A percentile compares a stretch with the other conserved stretches of the same genome.
These are phyloP conservation scores for Eupithecia insigniata DNA, from an alignment of 2,888 invertebrate genomes.

Conservation along the genomic window DNA sequence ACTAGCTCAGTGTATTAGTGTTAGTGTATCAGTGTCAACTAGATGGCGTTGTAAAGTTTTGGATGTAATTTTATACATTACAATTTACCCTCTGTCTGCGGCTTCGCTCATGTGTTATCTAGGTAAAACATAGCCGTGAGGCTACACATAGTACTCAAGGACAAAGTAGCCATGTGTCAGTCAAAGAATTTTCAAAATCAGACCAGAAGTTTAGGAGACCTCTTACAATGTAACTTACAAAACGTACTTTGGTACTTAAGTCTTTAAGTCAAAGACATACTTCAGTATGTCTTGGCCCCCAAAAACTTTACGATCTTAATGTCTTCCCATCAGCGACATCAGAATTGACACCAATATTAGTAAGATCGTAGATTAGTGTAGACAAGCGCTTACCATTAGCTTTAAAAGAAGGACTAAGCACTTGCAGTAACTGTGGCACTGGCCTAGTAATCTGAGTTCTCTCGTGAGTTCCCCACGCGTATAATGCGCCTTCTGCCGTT, in stretches of 20 bases:
- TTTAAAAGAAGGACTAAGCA: conserved; percentile 70
- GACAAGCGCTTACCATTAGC: conserved; percentile 62
- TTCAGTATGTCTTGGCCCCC: no score
- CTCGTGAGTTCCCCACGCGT: conserved; percentile 91
- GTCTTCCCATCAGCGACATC: no score
- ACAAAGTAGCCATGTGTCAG: no score
- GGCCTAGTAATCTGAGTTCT: conserved; percentile 69
- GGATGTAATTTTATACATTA: not conserved
- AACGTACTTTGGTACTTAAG: no score
- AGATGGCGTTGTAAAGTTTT: not conserved
- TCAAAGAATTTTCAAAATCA: no score
- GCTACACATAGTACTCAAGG: no score
- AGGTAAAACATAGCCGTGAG: no score
- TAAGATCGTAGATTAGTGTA: not conserved
- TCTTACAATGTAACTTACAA: no score
- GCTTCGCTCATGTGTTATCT: no score
- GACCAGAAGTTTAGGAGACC: no score
- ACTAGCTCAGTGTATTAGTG: not conserved
- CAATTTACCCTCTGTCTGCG: not conserved
- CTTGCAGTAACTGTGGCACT: conserved; percentile 67
- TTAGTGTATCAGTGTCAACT: not conserved
- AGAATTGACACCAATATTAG: not conserved
- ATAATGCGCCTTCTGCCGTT: conserved; percentile 92
- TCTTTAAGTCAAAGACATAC: no score
- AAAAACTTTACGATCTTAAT: no score